phyloP scores from a whole-genome alignment of 2,113 vertebrate genomes.

The Phyllopteryx taeniolatus region DNA sequence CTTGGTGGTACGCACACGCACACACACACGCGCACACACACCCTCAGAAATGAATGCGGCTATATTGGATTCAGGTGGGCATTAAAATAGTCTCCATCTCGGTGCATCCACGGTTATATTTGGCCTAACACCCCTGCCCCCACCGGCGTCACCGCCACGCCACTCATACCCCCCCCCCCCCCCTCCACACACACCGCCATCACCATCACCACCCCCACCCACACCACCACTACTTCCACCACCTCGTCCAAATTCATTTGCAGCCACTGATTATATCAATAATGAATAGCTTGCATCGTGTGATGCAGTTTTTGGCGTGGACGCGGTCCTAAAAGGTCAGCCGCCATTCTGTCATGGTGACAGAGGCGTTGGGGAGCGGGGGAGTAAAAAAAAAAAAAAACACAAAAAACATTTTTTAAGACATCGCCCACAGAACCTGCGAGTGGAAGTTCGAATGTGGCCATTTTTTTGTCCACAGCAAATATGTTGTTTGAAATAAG shows the following conservation, averaged over 20 bases:
- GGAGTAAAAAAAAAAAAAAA: too few relatives aligned
- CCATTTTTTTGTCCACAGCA: neutral
- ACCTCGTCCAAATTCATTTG: slow-evolving; percentile 69
- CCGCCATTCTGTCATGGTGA: slow-evolving; percentile 70
- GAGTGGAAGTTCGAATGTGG: neutral
- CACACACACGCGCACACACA: neutral
- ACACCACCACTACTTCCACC: slow-evolving; percentile 11
- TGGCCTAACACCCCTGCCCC: slow-evolving; percentile 52
- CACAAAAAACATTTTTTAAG: too few relatives aligned
- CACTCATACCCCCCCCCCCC: too few relatives aligned
- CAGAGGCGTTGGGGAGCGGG: slow-evolving; percentile 42
- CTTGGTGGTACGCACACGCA: slow-evolving; percentile 32
- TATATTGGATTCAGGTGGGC: slow-evolving; percentile 61
- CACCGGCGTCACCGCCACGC: neutral
- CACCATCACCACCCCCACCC: slow-evolving; percentile 4
- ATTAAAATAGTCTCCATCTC: slow-evolving; percentile 65
- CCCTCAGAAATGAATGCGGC: slow-evolving; percentile 51
- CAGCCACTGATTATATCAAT: slow-evolving; percentile 77
- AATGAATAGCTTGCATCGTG: slow-evolving; percentile 72
- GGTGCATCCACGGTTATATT: slow-evolving; percentile 62
- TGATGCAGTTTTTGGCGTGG: slow-evolving; percentile 45
- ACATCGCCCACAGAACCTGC: neutral
- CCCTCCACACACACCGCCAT: slow-evolving; percentile 17
- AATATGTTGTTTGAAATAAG: neutral
- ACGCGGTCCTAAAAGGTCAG: slow-evolving; percentile 71